Conservation (phyloP, 2,888 invertebrate species). For the Campoplex capitator region DNA sequence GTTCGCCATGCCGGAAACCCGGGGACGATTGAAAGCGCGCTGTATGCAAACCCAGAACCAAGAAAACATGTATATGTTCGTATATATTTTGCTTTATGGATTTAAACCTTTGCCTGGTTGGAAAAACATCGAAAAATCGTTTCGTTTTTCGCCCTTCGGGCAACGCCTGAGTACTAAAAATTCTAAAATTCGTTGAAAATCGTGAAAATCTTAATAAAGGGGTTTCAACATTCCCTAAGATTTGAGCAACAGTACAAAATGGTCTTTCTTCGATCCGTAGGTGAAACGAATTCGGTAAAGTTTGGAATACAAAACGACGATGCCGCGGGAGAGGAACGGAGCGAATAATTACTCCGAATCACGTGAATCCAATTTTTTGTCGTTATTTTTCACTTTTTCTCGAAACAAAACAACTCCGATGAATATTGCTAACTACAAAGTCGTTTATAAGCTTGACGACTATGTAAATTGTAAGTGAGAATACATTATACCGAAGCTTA, state of each 20-base stretch:
- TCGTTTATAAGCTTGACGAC: constrained; percentile 39
- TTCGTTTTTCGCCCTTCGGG: constrained; percentile 10
- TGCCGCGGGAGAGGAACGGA: background rate
- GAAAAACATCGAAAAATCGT: constrained; percentile 28
- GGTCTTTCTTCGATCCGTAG: background rate
- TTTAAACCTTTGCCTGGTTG: background rate
- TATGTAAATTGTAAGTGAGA: constrained; percentile 41
- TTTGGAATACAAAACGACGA: background rate
- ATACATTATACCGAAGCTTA: constrained; percentile 14
- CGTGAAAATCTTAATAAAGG: background rate
- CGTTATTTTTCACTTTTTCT: background rate
- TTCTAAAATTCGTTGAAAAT: background rate
- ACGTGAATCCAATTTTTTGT: background rate
- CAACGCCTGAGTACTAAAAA: background rate
- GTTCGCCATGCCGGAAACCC: constrained; percentile 56
- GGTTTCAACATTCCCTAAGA: background rate
- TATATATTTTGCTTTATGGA: constrained; percentile 15
- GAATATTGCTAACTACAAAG: constrained; percentile 41
- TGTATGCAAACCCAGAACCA: constrained; percentile 26
- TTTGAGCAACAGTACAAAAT: background rate
- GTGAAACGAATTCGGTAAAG: background rate
- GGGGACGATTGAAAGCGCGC: constrained; percentile 47
- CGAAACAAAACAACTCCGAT: background rate
- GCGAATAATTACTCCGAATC: background rate
- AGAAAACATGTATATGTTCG: background rate